Base-by-base conservation (phyloP, 2,113 vertebrate genomes). In the Psophia crepitans region DNA sequence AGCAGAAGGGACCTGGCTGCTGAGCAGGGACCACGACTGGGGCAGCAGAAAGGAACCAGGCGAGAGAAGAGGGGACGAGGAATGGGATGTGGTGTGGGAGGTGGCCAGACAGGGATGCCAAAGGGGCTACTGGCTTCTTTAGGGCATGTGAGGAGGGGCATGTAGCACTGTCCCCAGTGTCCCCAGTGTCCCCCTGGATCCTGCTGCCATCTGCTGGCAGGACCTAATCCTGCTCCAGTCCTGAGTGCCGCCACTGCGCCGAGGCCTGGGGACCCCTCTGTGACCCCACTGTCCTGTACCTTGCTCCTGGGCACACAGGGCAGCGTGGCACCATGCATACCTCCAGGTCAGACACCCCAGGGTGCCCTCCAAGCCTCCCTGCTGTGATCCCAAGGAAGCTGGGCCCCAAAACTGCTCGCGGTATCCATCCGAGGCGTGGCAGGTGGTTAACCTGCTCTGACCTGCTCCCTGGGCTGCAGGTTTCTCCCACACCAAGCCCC, bases 141-240 rank as follows among this genome's bases (percentile, higher is more conserved):
- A 12, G 32, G 20, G n/a, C 5, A 3, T 0, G 60, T 54, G 33
- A 1, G 8, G 13, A 54, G 53, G 12, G 27, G 14, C n/a, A 14
- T 39, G 68, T 58, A 64, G 46, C 86, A 32, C 54, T 56, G 74
- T 63, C 84, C 70, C 51, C 78, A 23, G 12, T 78, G 76, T 93
- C 53, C 61, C 53, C 70, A 19, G 20, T 64, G 90, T 96, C 94
- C 65, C 94, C 30, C 28, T 82, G 87, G 89, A 15, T 63, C 14
- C 76, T 96, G 94, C 94, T 97, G 96, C 96, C 94, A 96, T 89
- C 97, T 96, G 88, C 85, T 95, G 97, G 96, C 75, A 33, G 32
- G 61, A 93, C 26, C 63, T 41, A 69, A 76, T 84, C 89, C 89
- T 85, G 87, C 70, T 79, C 44, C 2, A 33, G 48, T 79, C 90